Evolutionary conservation across 2,888 invertebrate genomes (phyloP), one percentile per base, ranked within the genome.

Genomic region (Entomobrya proxima): DNA sequence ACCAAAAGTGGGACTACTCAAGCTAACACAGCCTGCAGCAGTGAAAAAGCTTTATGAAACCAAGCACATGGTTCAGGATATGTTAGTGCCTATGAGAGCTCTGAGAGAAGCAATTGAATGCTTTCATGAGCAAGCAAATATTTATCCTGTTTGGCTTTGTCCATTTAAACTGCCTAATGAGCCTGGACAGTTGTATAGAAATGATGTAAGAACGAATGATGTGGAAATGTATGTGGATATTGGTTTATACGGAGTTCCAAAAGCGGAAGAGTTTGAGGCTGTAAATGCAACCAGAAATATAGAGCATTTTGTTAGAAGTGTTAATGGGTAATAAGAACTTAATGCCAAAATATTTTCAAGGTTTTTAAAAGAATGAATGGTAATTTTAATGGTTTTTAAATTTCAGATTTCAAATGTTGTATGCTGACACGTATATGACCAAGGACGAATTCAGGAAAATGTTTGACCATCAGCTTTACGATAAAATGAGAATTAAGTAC

Each of bases 91-190:
- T 0, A 92, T 96, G 4, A 92, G 93, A 9, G 91, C 91, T 6
- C 91, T 96, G 78, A 93, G 94, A 88, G 92, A 94, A 6, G 93
- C 95, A 1, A 91, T 96, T 0, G 91, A 93, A 18, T 92, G 94
- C 78, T 95, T 96, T 91, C 94, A 96, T 91, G 91, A 94, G 11
- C 94, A 40, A 40, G 40, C 40, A 40, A 40, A 40, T 40, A 93
- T 96, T 37, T 96, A 96, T 91, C 96, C 96, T 0, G 92, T 96
- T 3, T 97, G 96, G 96, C 91, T 97, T 88, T 96, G 96, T 91
- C 96, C 96, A 0, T 96, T 96, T 92, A 94, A 93, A 90, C 92
- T 96, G 86, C 94, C 94, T 78, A 92, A 94, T 88, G 92, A 94
- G 86, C 95, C 95, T 0, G 96, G 96, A 0, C 94, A 96, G 92